Percentiles rank a stretch among this genome's conserved stretches.
These are phyloP conservation scores for Anisognathus igniventris DNA, from an alignment of 2,797 vertebrate genomes.

Conservation along the genomic window DNA sequence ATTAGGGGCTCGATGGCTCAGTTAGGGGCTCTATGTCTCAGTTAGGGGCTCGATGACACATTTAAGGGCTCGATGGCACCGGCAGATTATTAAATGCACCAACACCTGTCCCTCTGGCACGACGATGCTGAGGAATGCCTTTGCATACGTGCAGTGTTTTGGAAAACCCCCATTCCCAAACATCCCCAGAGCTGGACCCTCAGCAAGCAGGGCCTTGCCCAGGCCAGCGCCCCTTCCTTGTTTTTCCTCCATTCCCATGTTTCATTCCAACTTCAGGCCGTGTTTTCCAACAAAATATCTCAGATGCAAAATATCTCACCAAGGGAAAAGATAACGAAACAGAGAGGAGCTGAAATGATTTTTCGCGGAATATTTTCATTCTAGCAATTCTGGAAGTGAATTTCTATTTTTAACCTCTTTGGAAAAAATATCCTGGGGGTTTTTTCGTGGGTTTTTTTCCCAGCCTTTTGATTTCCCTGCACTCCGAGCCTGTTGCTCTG, in stretches of 20 bases:
- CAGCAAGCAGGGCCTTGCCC: neutral
- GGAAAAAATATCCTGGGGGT: accelerated
- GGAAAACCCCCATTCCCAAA: neutral
- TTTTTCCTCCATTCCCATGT: accelerated
- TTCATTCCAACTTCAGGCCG: neutral
- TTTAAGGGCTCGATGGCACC: accelerated
- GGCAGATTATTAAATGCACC: neutral
- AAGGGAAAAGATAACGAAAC: neutral
- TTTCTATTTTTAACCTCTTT: neutral
- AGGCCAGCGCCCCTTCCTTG: neutral
- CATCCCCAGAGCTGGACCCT: neutral
- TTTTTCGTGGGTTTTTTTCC: neutral
- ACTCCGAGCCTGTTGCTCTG: constrained; percentile 16
- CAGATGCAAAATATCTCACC: accelerated
- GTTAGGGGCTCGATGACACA: accelerated
- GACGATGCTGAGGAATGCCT: neutral
- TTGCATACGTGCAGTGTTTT: neutral
- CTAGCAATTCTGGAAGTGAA: neutral
- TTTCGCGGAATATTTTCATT: neutral
- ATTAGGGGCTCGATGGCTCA: accelerated
- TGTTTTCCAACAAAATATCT: neutral
- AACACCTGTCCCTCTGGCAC: accelerated
- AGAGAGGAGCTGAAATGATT: neutral
- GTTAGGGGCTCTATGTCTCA: accelerated
- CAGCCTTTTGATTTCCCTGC: neutral